phyloP scores from a whole-genome alignment of 1,140 invertebrate species.

The Euwallacea fornicatus region DNA sequence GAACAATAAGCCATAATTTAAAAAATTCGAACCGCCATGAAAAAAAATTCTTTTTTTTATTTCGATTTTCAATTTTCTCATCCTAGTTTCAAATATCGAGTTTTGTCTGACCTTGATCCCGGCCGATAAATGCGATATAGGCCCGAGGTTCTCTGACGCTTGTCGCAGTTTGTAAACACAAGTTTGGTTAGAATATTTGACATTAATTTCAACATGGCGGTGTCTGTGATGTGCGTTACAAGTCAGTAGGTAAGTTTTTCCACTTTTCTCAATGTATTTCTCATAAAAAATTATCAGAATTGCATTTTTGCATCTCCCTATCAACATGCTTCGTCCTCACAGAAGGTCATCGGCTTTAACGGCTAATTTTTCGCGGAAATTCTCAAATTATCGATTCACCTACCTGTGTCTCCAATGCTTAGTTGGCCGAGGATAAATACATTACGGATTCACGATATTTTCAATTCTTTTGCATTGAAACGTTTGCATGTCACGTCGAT shows the following conservation, averaged over 20 bases:
- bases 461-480: slow-evolving; percentile 23
- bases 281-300: background rate
- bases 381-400: slow-evolving; percentile 24
- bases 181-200: slow-evolving; percentile 37
- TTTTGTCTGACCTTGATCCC: no score
- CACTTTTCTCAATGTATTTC: slow-evolving; percentile 9
- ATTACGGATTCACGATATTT: slow-evolving; percentile 14
- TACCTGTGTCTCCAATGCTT: slow-evolving; percentile 25
- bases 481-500: slow-evolving; percentile 28
- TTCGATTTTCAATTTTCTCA: no score
- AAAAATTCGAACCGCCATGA: no score
- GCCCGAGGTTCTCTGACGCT: no score
- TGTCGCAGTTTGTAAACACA: slow-evolving; percentile 32
- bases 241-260: slow-evolving; percentile 36
- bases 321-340: no score
- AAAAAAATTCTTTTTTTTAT: no score
- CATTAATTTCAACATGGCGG: slow-evolving; percentile 38
- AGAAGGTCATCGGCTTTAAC: no score
- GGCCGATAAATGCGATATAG: no score
- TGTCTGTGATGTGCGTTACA: slow-evolving; percentile 34
- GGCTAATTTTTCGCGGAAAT: background rate
- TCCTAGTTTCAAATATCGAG: no score
- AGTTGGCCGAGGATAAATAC: slow-evolving; percentile 19
- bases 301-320: no score
- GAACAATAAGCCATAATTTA: no score